Evolutionary conservation across 1,140 invertebrate genomes (phyloP).

Genomic region (Neodiprion virginianus): DNA sequence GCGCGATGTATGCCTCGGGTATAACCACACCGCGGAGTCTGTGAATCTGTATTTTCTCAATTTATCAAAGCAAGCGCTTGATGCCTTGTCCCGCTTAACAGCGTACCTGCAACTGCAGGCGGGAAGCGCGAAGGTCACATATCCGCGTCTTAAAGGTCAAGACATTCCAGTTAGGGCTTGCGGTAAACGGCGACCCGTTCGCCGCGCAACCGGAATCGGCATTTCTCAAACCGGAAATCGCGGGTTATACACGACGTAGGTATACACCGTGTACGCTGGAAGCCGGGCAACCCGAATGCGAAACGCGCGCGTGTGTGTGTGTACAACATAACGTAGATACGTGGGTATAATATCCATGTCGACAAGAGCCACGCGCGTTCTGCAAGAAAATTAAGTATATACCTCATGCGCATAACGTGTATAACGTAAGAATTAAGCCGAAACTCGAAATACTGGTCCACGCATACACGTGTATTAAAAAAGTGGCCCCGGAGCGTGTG

Average conservation of each 20-base stretch:
- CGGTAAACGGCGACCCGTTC: constrained; percentile 1
- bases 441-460: constrained; percentile 43
- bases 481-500: constrained; percentile 32
- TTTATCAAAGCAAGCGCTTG: no score
- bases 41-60: no score
- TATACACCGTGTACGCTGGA: no score
- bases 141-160: not conserved
- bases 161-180: constrained; percentile 3
- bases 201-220: constrained; percentile 38
- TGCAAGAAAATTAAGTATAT: no score
- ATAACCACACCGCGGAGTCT: not conserved
- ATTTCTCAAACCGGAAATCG: constrained; percentile 42
- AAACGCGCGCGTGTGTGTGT: not conserved
- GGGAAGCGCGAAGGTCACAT: not conserved
- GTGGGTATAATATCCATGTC: no score
- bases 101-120: not conserved
- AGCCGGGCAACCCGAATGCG: constrained; percentile 23
- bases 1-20: not conserved
- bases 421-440: constrained; percentile 16
- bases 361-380: no score
- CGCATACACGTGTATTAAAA: not conserved
- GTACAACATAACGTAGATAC: no score
- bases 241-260: not conserved
- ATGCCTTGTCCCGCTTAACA: no score
- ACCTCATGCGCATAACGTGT: not conserved